Evolutionary conservation across 2,888 invertebrate genomes (phyloP).

Genomic region (Zele albiditarsus): DNA sequence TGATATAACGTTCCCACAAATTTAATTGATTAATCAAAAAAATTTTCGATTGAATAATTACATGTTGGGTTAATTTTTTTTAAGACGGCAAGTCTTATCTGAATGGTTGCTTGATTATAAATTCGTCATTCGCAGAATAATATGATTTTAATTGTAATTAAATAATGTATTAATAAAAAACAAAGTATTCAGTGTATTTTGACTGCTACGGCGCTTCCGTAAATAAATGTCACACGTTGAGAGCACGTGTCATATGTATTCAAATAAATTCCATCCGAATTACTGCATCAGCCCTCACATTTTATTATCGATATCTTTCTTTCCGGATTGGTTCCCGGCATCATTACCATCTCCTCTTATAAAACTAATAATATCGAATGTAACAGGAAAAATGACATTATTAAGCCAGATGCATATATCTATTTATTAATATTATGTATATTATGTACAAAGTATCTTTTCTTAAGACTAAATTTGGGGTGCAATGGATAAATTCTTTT

Average conservation of each 20-base stretch:
- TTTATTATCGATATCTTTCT: neutral
- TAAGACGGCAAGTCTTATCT: no score
- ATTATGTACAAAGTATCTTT: constrained; percentile 68
- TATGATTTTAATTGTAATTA: no score
- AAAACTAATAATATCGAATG: neutral
- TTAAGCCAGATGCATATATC: constrained; percentile 63
- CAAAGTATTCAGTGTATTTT: neutral
- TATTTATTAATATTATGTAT: constrained; percentile 68
- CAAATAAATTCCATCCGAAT: neutral
- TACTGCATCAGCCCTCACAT: neutral
- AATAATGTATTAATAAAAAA: neutral
- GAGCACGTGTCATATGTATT: neutral
- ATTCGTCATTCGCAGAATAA: no score
- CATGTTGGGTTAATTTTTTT: no score
- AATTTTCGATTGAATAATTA: no score
- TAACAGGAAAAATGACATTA: constrained; percentile 33
- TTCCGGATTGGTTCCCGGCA: neutral
- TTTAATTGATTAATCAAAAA: no score
- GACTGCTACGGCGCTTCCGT: no score
- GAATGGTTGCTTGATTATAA: no score
- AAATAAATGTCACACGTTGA: no score
- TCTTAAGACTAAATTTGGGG: constrained; percentile 60
- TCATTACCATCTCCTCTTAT: neutral
- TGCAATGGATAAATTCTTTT: constrained; percentile 65
- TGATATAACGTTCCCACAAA: no score